phyloP scores from a whole-genome alignment of 2,888 invertebrate genomes.

The Sepiola atlantica region DNA sequence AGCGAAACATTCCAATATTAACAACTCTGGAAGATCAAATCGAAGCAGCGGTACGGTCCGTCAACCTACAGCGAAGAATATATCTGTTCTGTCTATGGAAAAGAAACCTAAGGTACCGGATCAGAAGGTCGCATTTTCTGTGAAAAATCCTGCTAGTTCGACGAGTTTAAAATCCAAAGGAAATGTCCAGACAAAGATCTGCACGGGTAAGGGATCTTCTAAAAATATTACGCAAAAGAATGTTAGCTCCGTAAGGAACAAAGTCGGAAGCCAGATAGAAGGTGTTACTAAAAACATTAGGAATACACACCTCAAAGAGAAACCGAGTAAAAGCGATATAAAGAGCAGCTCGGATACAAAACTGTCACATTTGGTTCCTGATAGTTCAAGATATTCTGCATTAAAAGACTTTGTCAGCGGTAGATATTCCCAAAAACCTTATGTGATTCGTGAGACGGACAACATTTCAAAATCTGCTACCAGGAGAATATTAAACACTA shows the following conservation, averaged over 20 bases:
- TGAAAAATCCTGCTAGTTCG: neutral
- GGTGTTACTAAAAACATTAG: neutral
- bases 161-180: neutral
- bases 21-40: neutral
- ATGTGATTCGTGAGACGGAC: neutral
- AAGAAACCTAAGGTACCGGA: neutral
- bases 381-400: neutral
- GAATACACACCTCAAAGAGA: neutral
- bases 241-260: neutral
- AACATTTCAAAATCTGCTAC: neutral
- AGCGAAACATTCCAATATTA: neutral
- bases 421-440: constrained; percentile 34
- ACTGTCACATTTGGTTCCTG: neutral
- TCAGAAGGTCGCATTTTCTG: neutral
- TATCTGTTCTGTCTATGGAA: neutral
- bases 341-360: neutral
- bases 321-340: neutral
- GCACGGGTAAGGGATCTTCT: neutral
- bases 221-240: neutral
- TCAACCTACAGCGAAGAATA: neutral
- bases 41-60: neutral
- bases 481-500: neutral
- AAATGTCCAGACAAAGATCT: neutral
- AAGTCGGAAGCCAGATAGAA: neutral
- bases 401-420: neutral